Percentiles rank a stretch among this genome's conserved stretches.
Evolutionary conservation across 2,113 vertebrate species (phyloP).

Genomic region (Phyllopteryx taeniolatus): DNA sequence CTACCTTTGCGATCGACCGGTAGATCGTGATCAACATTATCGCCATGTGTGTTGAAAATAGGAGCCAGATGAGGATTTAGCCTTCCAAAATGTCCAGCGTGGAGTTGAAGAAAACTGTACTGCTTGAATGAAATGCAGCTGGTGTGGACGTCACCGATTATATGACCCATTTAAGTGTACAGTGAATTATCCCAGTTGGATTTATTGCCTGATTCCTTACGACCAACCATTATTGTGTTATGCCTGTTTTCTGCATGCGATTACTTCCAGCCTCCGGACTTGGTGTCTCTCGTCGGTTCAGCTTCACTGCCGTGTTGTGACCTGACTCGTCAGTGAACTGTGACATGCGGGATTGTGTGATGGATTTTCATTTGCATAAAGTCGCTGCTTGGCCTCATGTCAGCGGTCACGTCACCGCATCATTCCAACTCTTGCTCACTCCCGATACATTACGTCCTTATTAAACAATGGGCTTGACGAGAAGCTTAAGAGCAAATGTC

Average conservation of each 20-base stretch:
- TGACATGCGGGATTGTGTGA: constrained; percentile 23
- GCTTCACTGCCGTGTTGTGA: not conserved
- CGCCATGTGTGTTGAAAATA: not conserved
- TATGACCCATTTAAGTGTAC: not conserved
- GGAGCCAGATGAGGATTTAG: not conserved
- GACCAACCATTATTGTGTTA: constrained; percentile 27
- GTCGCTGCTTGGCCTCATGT: constrained; percentile 35
- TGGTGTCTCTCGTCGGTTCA: not conserved
- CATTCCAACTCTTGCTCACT: constrained; percentile 76
- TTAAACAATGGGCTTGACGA: constrained; percentile 77
- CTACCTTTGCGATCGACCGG: not conserved
- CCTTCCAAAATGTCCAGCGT: not conserved
- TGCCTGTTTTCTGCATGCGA: constrained; percentile 23
- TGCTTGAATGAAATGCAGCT: not conserved
- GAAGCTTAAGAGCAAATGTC: constrained; percentile 69
- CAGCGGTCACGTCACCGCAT: constrained; percentile 46
- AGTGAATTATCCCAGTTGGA: not conserved
- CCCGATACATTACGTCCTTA: constrained; percentile 78
- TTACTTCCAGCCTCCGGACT: not conserved
- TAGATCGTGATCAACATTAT: not conserved
- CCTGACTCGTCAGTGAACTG: constrained; percentile 24
- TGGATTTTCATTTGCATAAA: constrained; percentile 44
- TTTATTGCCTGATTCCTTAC: not conserved
- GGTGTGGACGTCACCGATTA: not conserved
- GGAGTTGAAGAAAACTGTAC: not conserved